These are phyloP conservation scores for Eptatretus atami DNA, from an alignment of 2,797 vertebrate species.

Conservation along the genomic window DNA sequence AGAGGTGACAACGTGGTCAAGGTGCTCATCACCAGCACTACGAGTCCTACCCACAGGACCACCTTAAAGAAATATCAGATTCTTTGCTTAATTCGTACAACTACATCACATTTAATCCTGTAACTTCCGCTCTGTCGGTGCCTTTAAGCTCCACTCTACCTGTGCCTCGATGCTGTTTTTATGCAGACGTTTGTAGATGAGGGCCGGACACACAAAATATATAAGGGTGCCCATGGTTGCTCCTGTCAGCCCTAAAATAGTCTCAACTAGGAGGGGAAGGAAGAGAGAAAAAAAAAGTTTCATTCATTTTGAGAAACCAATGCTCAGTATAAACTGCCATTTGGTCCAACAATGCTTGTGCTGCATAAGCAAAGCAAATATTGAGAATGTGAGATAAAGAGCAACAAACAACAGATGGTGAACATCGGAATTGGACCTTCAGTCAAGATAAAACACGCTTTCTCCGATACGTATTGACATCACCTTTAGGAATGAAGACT, in stretches of 20 bases:
- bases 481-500: slow-evolving; percentile 85
- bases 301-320: too few relatives aligned
- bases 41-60: slow-evolving; percentile 57
- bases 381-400: too few relatives aligned
- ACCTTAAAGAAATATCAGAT: slow-evolving; percentile 11
- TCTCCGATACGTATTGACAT: slow-evolving; percentile 9
- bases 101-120: too few relatives aligned
- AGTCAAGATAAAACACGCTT: too few relatives aligned
- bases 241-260: slow-evolving; percentile 65
- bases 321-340: too few relatives aligned
- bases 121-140: too few relatives aligned
- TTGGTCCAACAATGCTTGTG: too few relatives aligned
- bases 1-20: slow-evolving; percentile 46
- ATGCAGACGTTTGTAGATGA: slow-evolving; percentile 76
- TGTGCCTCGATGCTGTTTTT: slow-evolving; percentile 42
- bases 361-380: too few relatives aligned
- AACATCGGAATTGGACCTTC: too few relatives aligned
- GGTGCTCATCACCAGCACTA: slow-evolving; percentile 65
- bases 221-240: slow-evolving; percentile 95
- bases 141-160: slow-evolving; percentile 13
- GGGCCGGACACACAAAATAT: slow-evolving; percentile 82
- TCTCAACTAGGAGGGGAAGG: slow-evolving; percentile 34
- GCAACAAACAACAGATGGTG: too few relatives aligned
- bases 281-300: too few relatives aligned
- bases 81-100: too few relatives aligned